Evolutionary conservation across 1,140 invertebrate species (phyloP), one percentile per base, ranked within the genome.

Genomic region (Macrosteles quadrilineatus): DNA sequence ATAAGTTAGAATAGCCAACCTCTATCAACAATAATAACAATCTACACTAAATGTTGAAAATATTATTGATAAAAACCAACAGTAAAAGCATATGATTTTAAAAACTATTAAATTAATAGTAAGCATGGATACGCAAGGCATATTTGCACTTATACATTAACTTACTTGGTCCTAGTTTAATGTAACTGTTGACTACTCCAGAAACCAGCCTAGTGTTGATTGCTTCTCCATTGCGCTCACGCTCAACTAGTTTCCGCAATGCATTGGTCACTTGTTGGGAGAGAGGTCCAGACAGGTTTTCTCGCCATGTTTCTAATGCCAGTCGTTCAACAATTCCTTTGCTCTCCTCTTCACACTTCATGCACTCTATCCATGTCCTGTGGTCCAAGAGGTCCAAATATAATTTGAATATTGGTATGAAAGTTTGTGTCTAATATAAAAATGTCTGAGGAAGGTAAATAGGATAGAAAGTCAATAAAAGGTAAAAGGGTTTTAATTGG

Each of bases 281-380:
- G 12, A 99, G 83, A 74, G 92, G 90, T 76, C 92, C 91, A 80
- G 99, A 99, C 65, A 99, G 83, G 78, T 97, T 91, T 80, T 98
- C 94, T 72, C 96, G 87, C 98, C 98, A 99, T 57, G 95, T 98
- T n/a, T 98, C 96, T 25, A 99, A 81, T 30, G 97, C 96, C 55
- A 99, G 82, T 80, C 99, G 96, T 85, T 98, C 96, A 81, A 98
- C 98, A 73, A 99, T 96, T 69, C 94, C 93, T 85, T 97, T 98
- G 31, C 94, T 86, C 0, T 97, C 97, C 81, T 99, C 97, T 78
- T 99, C 97, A 80, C 95, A 97, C 81, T 99, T 97, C 72, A n/a
- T n/a, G n/a, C 98, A 84, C 74, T 95, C 92, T 0, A 99, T 97
- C 98, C 98, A 99, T 81, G 99, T 97, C 74, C 98, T 59, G 23